Percentiles rank a stretch among this genome's conserved stretches.
These are phyloP conservation scores for Drosophila insularis DNA, from an alignment of 1,140 invertebrate species.

Conservation along the genomic window DNA sequence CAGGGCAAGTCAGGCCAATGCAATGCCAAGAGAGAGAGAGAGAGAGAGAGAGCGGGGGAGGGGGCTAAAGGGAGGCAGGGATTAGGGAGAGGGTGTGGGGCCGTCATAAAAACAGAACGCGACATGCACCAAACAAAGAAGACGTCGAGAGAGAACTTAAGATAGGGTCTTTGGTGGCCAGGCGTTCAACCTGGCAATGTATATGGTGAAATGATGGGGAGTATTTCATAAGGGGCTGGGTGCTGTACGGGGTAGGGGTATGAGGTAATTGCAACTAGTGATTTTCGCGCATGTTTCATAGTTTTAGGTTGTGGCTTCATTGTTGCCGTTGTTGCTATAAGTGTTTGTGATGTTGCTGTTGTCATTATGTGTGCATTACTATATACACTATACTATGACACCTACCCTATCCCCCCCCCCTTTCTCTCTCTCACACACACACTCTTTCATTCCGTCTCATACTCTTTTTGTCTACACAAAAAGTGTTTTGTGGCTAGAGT, in stretches of 20 bases:
- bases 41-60: conserved; percentile 6
- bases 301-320: conserved; percentile 62
- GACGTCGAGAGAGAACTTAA: neutral
- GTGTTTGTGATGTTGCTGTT: conserved; percentile 60
- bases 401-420: neutral
- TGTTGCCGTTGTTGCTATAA: conserved; percentile 4
- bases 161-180: conserved; percentile 22
- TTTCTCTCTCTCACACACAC: neutral
- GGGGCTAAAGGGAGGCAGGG: neutral
- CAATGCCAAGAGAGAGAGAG: conserved; percentile 35
- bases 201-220: neutral
- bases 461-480: neutral
- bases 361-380: conserved; percentile 69
- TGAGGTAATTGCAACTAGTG: conserved; percentile 62
- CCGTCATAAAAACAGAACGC: conserved; percentile 42
- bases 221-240: no score
- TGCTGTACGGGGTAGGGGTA: neutral
- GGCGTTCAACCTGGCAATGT: no score
- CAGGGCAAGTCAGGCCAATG: conserved; percentile 37
- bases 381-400: conserved; percentile 19
- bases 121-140: conserved; percentile 30
- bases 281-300: conserved; percentile 77
- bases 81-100: conserved; percentile 16
- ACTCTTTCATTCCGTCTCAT: neutral
- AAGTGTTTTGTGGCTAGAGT: conserved; percentile 27